Percentiles rank a stretch among this genome's conserved stretches.
phyloP scores from a whole-genome alignment of 2,113 vertebrate species.

The Boleophthalmus pectinirostris region DNA sequence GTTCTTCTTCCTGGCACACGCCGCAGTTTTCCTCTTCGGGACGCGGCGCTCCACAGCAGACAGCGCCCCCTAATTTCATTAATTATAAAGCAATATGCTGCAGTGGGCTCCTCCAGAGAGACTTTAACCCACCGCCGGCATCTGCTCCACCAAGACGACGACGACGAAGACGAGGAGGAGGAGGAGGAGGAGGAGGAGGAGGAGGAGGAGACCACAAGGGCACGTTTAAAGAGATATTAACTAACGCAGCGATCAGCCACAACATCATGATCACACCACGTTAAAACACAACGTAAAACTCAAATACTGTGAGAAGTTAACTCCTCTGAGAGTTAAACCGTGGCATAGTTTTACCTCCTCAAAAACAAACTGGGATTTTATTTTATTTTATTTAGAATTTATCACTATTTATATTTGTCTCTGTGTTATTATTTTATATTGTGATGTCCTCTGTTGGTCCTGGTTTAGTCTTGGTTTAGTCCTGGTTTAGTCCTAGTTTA shows the following conservation, averaged over 20 bases:
- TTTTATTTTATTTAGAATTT: too few relatives aligned
- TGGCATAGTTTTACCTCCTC: too few relatives aligned
- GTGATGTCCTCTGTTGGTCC: too few relatives aligned
- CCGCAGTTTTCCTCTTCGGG: slow-evolving; percentile 49
- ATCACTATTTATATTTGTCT: too few relatives aligned
- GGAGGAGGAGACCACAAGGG: slow-evolving; percentile 61
- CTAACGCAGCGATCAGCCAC: not conserved
- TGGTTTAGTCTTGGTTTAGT: too few relatives aligned
- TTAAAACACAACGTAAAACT: too few relatives aligned
- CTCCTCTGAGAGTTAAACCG: too few relatives aligned
- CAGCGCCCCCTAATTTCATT: slow-evolving; percentile 97
- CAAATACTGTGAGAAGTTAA: too few relatives aligned
- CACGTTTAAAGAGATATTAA: slow-evolving; percentile 23
- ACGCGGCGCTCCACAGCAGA: slow-evolving; percentile 87
- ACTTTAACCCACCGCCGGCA: slow-evolving; percentile 91
- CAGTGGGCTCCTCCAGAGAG: slow-evolving; percentile 86
- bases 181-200: slow-evolving; percentile 55
- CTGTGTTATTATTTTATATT: too few relatives aligned
- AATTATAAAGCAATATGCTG: slow-evolving; percentile 99
- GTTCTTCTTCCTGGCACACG: slow-evolving; percentile 59
- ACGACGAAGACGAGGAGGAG: too few relatives aligned
- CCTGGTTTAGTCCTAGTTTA: too few relatives aligned
- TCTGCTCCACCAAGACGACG: slow-evolving; percentile 81
- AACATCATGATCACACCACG: not conserved
- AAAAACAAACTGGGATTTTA: too few relatives aligned